phyloP scores from a whole-genome alignment of 2,797 vertebrate genomes.

The Tinamus major region DNA sequence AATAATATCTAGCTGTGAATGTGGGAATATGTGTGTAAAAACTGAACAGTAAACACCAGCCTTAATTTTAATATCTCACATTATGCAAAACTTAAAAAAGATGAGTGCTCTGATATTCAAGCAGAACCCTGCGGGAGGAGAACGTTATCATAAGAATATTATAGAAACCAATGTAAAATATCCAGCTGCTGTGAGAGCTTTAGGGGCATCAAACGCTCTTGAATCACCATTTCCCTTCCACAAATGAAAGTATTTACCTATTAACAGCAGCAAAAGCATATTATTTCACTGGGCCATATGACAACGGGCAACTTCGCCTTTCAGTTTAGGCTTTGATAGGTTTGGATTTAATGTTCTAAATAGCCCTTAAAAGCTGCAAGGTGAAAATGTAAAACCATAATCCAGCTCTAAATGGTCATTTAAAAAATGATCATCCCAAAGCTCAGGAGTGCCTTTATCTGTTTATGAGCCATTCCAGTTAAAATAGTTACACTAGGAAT shows the following conservation, averaged over 20 bases:
- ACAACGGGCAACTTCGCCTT: constrained; percentile 70
- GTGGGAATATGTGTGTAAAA: constrained; percentile 72
- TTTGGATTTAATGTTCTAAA: constrained; percentile 74
- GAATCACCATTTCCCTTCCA: constrained; percentile 75
- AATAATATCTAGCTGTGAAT: constrained; percentile 80
- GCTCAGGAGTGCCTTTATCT: constrained; percentile 69
- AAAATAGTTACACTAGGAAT: constrained; percentile 75
- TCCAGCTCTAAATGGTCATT: constrained; percentile 74
- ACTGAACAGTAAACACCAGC: constrained; percentile 78
- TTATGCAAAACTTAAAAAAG: constrained; percentile 79
- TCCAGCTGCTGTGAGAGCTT: constrained; percentile 66
- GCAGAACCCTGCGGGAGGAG: constrained; percentile 41
- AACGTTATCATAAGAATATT: constrained; percentile 70
- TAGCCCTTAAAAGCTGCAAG: constrained; percentile 78
- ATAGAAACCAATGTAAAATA: constrained; percentile 72
- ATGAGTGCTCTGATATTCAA: constrained; percentile 66
- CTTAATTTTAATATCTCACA: constrained; percentile 79
- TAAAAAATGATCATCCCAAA: constrained; percentile 76
- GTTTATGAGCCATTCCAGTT: constrained; percentile 76
- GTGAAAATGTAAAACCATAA: constrained; percentile 80
- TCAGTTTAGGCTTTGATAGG: constrained; percentile 75
- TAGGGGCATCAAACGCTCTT: constrained; percentile 56
- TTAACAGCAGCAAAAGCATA: constrained; percentile 71
- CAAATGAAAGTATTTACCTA: constrained; percentile 78
- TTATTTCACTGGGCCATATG: constrained; percentile 57